These are phyloP conservation scores for Acanthosepion pharaonis DNA, from an alignment of 2,888 invertebrate species.

Conservation along the genomic window DNA sequence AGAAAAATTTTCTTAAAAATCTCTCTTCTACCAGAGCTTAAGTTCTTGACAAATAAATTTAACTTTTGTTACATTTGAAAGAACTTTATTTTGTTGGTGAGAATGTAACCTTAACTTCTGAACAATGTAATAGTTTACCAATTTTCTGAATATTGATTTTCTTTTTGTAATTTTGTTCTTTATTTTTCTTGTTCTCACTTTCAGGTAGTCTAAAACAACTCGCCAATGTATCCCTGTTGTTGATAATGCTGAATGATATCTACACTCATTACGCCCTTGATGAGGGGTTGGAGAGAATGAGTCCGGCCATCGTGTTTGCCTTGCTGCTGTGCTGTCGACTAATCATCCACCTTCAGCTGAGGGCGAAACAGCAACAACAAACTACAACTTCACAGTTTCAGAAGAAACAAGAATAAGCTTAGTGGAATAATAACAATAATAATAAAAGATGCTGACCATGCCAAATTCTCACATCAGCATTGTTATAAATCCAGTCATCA, in stretches of 20 bases:
- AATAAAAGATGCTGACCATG: background rate
- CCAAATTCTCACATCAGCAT: background rate
- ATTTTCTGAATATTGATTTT: no score
- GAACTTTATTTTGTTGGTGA: no score
- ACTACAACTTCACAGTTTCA: constrained; percentile 39
- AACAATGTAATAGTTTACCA: no score
- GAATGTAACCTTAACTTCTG: no score
- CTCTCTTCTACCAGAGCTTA: no score
- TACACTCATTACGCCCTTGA: constrained; percentile 81
- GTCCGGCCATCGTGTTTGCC: constrained; percentile 74
- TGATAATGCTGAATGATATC: constrained; percentile 89
- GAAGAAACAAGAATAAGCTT: constrained; percentile 13
- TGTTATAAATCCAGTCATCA: background rate
- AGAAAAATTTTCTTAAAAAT: no score
- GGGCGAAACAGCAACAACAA: constrained; percentile 53
- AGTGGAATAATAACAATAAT: background rate
- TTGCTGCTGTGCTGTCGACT: constrained; percentile 73
- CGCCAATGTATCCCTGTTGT: constrained; percentile 87
- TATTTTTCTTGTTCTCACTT: constrained; percentile 67
- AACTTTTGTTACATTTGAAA: no score
- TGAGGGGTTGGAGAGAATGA: constrained; percentile 73
- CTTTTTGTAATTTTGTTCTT: background rate
- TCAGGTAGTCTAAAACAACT: constrained; percentile 91
- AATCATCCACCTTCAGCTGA: constrained; percentile 71
- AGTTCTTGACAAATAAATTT: no score